A percentile compares a stretch with the other conserved stretches of the same genome.
phyloP scores from a whole-genome alignment of 2,113 vertebrate species.

The Trochalopteron elliotii region DNA sequence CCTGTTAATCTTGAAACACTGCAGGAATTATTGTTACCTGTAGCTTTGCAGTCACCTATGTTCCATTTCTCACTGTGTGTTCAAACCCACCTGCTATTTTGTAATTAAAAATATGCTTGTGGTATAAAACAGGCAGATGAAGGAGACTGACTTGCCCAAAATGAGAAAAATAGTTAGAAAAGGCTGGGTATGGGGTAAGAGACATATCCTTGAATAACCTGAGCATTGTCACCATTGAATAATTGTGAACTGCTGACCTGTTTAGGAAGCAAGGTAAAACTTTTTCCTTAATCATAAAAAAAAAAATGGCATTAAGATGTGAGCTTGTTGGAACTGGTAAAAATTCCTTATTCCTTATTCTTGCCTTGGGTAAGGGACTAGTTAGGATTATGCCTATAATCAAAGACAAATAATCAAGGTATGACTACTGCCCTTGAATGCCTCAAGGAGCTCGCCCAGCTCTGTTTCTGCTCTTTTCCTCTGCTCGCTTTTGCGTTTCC shows the following conservation, averaged over 20 bases:
- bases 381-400: not conserved
- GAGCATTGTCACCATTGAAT: fast-evolving
- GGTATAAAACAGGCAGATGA: not conserved
- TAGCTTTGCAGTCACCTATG: not conserved
- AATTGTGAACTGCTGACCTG: not conserved
- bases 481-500: not conserved
- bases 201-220: not conserved
- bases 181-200: not conserved
- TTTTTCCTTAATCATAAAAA: not conserved
- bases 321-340: not conserved
- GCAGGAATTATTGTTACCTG: slow-evolving; percentile 9
- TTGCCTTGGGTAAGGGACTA: not conserved
- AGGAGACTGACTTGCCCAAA: not conserved
- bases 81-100: not conserved
- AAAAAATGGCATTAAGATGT: not conserved
- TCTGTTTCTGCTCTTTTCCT: not conserved
- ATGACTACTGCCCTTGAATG: not conserved
- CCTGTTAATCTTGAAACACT: slow-evolving; percentile 30
- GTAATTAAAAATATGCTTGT: not conserved
- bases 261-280: not conserved
- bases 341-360: not conserved
- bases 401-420: not conserved
- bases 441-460: not conserved
- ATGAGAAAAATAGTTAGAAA: not conserved
- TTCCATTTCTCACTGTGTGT: not conserved